Base-by-base conservation (phyloP, 2,888 invertebrate species). In the Holacanthella duospinosa region DNA sequence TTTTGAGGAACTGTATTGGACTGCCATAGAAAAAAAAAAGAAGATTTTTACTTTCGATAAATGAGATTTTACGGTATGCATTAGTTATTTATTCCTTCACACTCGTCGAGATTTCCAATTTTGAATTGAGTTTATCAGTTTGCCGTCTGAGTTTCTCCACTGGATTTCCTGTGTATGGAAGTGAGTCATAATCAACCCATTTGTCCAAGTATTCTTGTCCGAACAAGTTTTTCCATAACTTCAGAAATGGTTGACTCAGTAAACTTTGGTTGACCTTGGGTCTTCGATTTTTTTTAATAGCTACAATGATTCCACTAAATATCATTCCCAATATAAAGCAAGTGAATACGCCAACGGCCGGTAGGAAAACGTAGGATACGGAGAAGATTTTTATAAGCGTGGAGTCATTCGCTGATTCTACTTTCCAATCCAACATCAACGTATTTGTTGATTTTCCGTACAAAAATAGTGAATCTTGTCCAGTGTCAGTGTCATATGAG, bases 211-310 rank as follows among this genome's bases (percentile, higher is more conserved):
- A n/a, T n/a, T n/a, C n/a, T n/a, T n/a, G n/a, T n/a, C 57, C 57
- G 24, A 57, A 57, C 2, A 57, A 6, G n/a, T 21, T 21, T 36
- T 19, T 19, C 57, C 57, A 57, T 2, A 57, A 29, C 21, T 57
- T 57, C 6, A 29, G 2, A 29, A 57, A 57, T 29, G 57, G 57
- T 29, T 57, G 28, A n/a, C 57, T 36, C 4, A 57, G 29, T 12
- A 57, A 29, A 24, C 57, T 57, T 16, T 57, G 4, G 29, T 57
- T 57, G 36, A 57, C 57, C 21, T 24, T 57, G 2, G 57, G 48
- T 4, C 12, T 21, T 48, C n/a, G 4, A 9, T 21, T 21, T 21
- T 48, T 48, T 4, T 21, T 9, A 4, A 21, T 9, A 4, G 4
- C 16, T 4, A 48, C 48, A 48, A 48, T 21, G 12, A 48, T 21